phyloP scores from a whole-genome alignment of 2,888 invertebrate genomes.

The Dryadula phaetusa region DNA sequence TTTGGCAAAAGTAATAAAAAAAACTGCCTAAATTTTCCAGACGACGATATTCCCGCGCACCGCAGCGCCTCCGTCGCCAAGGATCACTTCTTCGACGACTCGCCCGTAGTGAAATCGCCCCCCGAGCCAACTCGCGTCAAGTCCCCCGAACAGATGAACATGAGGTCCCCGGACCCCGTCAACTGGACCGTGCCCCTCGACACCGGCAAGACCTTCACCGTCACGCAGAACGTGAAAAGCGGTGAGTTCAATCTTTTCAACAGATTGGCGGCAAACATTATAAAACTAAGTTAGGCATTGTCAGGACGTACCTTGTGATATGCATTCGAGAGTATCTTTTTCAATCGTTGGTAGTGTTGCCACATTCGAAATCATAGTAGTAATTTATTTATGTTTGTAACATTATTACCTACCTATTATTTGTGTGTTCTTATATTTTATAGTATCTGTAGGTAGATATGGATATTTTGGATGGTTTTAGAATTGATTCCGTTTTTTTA shows the following conservation, averaged over 20 bases:
- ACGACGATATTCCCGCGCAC: constrained; percentile 76
- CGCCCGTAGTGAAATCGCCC: constrained; percentile 93
- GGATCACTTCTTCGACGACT: constrained; percentile 81
- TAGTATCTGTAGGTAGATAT: constrained; percentile 19
- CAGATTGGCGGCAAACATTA: constrained; percentile 65
- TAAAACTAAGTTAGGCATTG: constrained; percentile 53
- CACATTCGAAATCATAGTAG: constrained; percentile 21
- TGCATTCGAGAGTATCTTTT: constrained; percentile 69
- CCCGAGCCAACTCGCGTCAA: constrained; percentile 97
- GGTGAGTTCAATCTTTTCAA: constrained; percentile 75
- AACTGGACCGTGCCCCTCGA: constrained; percentile 98
- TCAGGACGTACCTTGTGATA: constrained; percentile 40
- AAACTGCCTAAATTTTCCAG: constrained; percentile 55
- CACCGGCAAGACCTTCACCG: constrained; percentile 96
- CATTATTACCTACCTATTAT: constrained; percentile 4
- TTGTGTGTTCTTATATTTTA: constrained; percentile 16
- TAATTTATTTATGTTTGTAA: constrained; percentile 11
- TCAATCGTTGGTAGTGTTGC: constrained; percentile 50
- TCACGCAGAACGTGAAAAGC: constrained; percentile 94
- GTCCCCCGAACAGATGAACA: constrained; percentile 95
- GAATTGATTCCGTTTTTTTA: constrained; percentile 5
- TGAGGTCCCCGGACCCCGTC: constrained; percentile 96
- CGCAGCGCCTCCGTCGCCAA: constrained; percentile 82
- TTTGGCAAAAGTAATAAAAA: background rate
- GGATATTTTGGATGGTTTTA: constrained; percentile 4